Evolutionary conservation across 2,888 invertebrate genomes (phyloP).

Genomic region (Ditula angustiorana): DNA sequence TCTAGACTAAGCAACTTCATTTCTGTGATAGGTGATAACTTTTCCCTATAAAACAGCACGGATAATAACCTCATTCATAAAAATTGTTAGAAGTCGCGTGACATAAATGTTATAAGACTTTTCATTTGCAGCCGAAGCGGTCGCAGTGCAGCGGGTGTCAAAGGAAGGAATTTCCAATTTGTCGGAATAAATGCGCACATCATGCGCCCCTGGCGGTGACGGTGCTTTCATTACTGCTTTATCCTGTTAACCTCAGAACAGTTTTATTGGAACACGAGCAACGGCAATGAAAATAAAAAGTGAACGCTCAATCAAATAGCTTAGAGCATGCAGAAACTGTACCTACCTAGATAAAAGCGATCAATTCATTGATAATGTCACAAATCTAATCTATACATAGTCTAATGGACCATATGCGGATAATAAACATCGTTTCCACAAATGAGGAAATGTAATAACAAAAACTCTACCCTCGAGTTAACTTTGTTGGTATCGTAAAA

Average conservation of each 20-base stretch:
- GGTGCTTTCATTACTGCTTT: constrained; percentile 19
- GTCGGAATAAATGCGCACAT: constrained; percentile 23
- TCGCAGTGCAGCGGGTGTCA: constrained; percentile 20
- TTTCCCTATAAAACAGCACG: background rate
- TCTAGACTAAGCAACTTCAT: too few species aligned
- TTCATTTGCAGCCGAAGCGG: constrained; percentile 29
- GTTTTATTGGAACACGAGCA: background rate
- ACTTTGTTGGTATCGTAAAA: background rate
- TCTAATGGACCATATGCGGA: background rate
- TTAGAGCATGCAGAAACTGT: background rate
- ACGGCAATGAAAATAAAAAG: background rate
- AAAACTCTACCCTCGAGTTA: constrained; percentile 1
- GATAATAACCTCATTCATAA: background rate
- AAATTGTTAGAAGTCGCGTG: background rate
- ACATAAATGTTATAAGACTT: constrained; percentile 1
- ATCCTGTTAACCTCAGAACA: background rate
- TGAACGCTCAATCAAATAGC: background rate
- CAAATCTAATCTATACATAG: constrained; percentile 3
- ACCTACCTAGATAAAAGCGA: background rate
- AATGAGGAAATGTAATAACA: background rate
- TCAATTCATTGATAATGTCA: background rate
- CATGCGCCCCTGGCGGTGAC: constrained; percentile 31
- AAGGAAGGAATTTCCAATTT: constrained; percentile 44
- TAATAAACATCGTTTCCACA: background rate
- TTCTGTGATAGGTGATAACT: too few species aligned